Percentiles rank a stretch among this genome's conserved stretches.
Evolutionary conservation across 2,888 invertebrate genomes (phyloP).

Genomic region (Choreutis nemorana): DNA sequence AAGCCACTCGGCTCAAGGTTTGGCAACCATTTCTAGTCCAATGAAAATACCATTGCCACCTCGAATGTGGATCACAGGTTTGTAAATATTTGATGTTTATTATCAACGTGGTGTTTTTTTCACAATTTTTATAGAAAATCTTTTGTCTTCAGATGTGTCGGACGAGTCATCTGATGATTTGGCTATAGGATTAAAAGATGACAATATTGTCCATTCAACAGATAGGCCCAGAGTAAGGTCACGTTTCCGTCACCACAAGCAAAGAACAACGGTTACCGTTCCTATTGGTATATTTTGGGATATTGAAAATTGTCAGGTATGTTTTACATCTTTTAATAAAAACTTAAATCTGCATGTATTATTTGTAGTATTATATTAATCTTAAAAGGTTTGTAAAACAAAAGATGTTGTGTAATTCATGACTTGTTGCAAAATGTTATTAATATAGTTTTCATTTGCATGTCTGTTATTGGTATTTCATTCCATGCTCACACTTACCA

Average conservation of each 20-base stretch:
- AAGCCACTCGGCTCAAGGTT: slow-evolving; percentile 56
- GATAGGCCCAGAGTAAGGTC: slow-evolving; percentile 45
- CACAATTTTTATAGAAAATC: too few relatives aligned
- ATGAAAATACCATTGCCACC: slow-evolving; percentile 61
- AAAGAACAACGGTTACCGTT: slow-evolving; percentile 24
- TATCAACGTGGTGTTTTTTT: too few relatives aligned
- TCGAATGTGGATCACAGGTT: slow-evolving; percentile 57
- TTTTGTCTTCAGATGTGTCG: slow-evolving; percentile 35
- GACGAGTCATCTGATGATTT: slow-evolving; percentile 54
- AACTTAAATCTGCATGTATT: too few relatives aligned
- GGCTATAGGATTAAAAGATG: too few relatives aligned
- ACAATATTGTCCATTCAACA: slow-evolving; percentile 29
- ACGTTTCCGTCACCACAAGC: slow-evolving; percentile 46
- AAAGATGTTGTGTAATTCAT: too few relatives aligned
- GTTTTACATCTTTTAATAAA: slow-evolving; percentile 8
- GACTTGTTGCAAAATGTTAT: too few relatives aligned
- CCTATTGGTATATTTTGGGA: slow-evolving; percentile 94
- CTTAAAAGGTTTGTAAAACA: too few relatives aligned
- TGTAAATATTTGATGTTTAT: slow-evolving; percentile 12
- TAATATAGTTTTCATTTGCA: too few relatives aligned
- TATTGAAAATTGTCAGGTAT: slow-evolving; percentile 87
- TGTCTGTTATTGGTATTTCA: too few relatives aligned
- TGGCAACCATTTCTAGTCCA: slow-evolving; percentile 36
- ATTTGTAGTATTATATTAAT: too few relatives aligned
- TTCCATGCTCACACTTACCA: too few relatives aligned